phyloP scores from a whole-genome alignment of 2,113 vertebrate genomes.

The Clarias magur region DNA sequence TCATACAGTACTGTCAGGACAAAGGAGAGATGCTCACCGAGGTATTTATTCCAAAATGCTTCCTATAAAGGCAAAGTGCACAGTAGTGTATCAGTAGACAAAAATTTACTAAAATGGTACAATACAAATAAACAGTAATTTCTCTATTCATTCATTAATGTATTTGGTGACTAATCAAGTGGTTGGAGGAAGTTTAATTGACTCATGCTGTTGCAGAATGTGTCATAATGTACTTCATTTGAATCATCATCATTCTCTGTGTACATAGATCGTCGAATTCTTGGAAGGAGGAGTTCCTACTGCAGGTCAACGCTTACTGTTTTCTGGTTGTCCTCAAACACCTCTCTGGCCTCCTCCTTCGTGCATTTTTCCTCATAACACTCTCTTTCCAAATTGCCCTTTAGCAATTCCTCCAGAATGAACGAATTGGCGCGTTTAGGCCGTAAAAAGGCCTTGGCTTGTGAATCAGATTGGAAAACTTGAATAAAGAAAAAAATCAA shows the following conservation, averaged over 20 bases:
- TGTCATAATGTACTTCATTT: neutral
- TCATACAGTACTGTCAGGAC: too few relatives aligned
- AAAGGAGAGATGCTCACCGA: slow-evolving; percentile 56
- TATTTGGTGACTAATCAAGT: neutral
- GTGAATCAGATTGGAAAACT: slow-evolving; percentile 70
- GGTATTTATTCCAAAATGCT: slow-evolving; percentile 66
- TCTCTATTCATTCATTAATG: neutral
- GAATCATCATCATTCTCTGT: neutral
- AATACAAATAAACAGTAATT: neutral
- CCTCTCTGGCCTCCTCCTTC: slow-evolving; percentile 86
- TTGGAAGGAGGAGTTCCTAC: neutral
- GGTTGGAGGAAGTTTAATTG: neutral
- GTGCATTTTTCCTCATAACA: slow-evolving; percentile 83
- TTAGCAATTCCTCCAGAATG: slow-evolving; percentile 81
- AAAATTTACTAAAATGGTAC: neutral
- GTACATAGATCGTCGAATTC: neutral
- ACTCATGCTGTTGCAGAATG: neutral
- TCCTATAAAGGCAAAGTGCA: slow-evolving; percentile 53
- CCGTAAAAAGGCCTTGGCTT: slow-evolving; percentile 66
- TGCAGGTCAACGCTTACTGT: slow-evolving; percentile 68
- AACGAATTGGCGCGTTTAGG: slow-evolving; percentile 73
- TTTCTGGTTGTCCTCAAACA: slow-evolving; percentile 74
- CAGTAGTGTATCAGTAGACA: neutral
- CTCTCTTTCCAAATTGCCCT: slow-evolving; percentile 87
- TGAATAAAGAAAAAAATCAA: neutral